Base-by-base conservation (phyloP, 2,113 vertebrate genomes). In the Poeciliopsis retropinna region DNA sequence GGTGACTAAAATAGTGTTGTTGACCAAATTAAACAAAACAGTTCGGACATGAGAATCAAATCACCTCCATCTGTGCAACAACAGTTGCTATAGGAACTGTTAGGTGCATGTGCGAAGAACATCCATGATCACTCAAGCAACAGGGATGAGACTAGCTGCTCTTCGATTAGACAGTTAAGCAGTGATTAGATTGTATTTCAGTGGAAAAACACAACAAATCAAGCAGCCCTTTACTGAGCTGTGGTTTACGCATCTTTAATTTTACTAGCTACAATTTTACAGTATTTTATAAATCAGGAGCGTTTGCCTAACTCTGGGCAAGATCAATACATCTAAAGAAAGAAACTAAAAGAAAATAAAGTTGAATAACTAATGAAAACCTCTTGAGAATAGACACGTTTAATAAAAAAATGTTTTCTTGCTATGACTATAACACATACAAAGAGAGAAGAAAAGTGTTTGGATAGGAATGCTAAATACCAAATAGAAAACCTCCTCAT, bases 51-150 rank as follows among this genome's bases (percentile, higher is more conserved):
- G 0, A 63, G 31, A 51, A n/a, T 37, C 9, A 64, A 65, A 61
- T 15, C 27, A 64, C 19, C 4, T 34, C 27, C n/a, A 78, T 81
- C 60, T 78, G 41, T 73, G 66, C 60, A 13, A 22, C n/a, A 41
- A n/a, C 44, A 68, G 76, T 87, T 85, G 70, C 80, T 47, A 88
- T 75, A 51, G 83, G 34, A 84, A 87, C 73, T 3, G 25, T 29
- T 63, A 60, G 72, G 60, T 51, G 32, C 63, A 27, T 34, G 30
- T 63, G 34, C 71, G 41, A 63, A 79, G 72, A 75, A 66, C 47
- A 80, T 70, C 5, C 62, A 25, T 41, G 44, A 66, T 72, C 63
- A 78, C 41, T 86, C 30, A 37, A 67, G 41, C 31, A 71, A 72
- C 63, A 27, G 14, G 32, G 12, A 66, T 66, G 31, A 75, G 78